phyloP scores from a whole-genome alignment of 2,113 vertebrate genomes.

The Sclerurus mexicanus region DNA sequence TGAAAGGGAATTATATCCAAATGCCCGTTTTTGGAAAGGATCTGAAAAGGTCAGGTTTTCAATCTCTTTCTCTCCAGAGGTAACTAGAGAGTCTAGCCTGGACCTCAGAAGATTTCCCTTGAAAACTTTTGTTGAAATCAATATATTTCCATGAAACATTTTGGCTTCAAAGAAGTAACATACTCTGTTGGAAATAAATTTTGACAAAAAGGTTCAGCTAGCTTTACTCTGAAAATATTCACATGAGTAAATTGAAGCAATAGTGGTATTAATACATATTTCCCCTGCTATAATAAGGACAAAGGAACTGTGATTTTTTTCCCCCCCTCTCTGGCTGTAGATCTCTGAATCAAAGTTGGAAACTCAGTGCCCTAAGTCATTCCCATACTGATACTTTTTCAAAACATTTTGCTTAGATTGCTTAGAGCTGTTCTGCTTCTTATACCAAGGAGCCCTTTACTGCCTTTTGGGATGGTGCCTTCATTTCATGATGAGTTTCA shows the following conservation, averaged over 20 bases:
- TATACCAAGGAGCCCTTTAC: conserved; percentile 28
- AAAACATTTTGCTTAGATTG: conserved; percentile 9
- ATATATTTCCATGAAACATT: conserved; percentile 29
- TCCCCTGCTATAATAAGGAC: neutral
- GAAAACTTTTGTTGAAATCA: conserved; percentile 57
- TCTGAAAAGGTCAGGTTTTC: conserved; percentile 60
- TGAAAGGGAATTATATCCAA: conserved; percentile 52
- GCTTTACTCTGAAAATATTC: conserved; percentile 36
- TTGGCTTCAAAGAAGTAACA: conserved; percentile 29
- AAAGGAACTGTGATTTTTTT: neutral
- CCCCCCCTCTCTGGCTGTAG: neutral
- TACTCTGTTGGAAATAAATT: conserved; percentile 34
- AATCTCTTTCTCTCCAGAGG: conserved; percentile 47
- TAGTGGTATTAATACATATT: neutral
- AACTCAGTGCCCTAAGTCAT: neutral
- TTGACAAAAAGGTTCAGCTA: conserved; percentile 34
- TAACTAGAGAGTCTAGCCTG: conserved; percentile 31
- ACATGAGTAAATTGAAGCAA: conserved; percentile 37
- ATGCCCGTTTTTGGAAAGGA: conserved; percentile 49
- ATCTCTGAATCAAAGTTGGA: conserved; percentile 9
- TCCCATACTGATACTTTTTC: neutral
- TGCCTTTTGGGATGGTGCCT: conserved; percentile 37
- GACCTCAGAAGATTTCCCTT: conserved; percentile 43
- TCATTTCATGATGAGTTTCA: conserved; percentile 32
- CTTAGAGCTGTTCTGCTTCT: conserved; percentile 4